Base-by-base conservation (phyloP, 2,113 vertebrate species). In the Tyrannus savana region DNA sequence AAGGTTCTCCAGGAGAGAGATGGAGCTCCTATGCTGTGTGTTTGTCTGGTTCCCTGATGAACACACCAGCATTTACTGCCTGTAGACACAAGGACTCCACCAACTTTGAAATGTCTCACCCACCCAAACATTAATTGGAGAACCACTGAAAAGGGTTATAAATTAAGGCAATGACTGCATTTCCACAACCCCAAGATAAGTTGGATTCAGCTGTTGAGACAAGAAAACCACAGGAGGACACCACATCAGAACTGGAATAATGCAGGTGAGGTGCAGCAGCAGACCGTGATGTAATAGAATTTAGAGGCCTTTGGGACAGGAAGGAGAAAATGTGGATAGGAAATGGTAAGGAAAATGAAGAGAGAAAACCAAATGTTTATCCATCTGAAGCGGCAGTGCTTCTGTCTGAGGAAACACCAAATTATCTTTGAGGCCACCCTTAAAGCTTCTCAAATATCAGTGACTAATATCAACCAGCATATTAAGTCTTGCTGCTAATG, bases 11-110 rank as follows among this genome's bases (percentile, higher is more conserved):
- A 89, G n/a, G 21, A 87, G 37, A 63, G 23, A 47, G 18, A 18
- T 2, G 3, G 21, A 87, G 50, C 22, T 91, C 46, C 35, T 53
- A 25, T 17, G 50, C 12, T 0, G 1, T 18, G n/a, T 1, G 0
- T n/a, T 14, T 44, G 6, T 27, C 59, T 3, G 0, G 6, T 14
- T 49, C 35, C 39, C 50, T 33, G 44, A 18, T 42, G 62, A 80
- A 58, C 12, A 60, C 37, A 28, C 7, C 24, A 18, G 16, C 3
- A 19, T 21, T 35, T 91, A 28, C 27, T 46, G 22, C 19, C 74
- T 47, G 7, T 68, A n/a, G 33, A 50, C 35, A 25, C 22, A 17
- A 59, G 4, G 18, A 28, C 42, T 58, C 24, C 28, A 46, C 7
- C 56, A 68, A 15, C 14, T 33, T 0, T 24, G 52, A 67, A 92